Evolutionary conservation across 2,888 invertebrate genomes (phyloP).

Genomic region (Tethea ocularis): DNA sequence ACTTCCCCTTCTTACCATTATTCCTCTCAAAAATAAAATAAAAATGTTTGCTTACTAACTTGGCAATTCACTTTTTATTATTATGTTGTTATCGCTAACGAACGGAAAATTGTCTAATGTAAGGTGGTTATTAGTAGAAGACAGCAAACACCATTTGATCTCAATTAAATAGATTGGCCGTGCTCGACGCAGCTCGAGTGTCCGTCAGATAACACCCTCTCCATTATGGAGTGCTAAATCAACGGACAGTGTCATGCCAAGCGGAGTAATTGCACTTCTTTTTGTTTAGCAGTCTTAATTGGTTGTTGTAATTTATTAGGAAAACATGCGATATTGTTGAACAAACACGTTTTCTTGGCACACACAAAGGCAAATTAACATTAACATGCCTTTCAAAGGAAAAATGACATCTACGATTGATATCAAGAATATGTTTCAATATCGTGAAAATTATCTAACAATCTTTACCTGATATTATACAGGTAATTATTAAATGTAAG

Average conservation of each 20-base stretch:
- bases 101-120: background rate
- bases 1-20: too few relatives aligned
- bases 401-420: background rate
- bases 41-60: background rate
- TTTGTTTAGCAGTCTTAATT: conserved; percentile 1
- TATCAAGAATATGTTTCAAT: conserved; percentile 3
- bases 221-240: background rate
- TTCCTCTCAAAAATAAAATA: too few relatives aligned
- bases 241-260: background rate
- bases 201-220: conserved; percentile 14
- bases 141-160: conserved; percentile 44
- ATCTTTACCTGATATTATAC: too few relatives aligned
- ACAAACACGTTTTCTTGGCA: background rate
- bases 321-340: background rate
- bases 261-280: conserved; percentile 12
- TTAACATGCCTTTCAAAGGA: conserved; percentile 8
- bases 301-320: conserved; percentile 1
- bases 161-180: conserved; percentile 52
- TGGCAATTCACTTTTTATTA: too few relatives aligned
- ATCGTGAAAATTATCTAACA: too few relatives aligned
- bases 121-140: conserved; percentile 10
- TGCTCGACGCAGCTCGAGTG: conserved; percentile 13
- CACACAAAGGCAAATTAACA: conserved; percentile 11
- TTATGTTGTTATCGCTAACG: background rate
- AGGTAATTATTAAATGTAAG: too few relatives aligned